Percentiles rank a stretch among this genome's conserved stretches.
These are phyloP conservation scores for Pseudois nayaur DNA, from an alignment of 2,113 vertebrate species.

Conservation along the genomic window DNA sequence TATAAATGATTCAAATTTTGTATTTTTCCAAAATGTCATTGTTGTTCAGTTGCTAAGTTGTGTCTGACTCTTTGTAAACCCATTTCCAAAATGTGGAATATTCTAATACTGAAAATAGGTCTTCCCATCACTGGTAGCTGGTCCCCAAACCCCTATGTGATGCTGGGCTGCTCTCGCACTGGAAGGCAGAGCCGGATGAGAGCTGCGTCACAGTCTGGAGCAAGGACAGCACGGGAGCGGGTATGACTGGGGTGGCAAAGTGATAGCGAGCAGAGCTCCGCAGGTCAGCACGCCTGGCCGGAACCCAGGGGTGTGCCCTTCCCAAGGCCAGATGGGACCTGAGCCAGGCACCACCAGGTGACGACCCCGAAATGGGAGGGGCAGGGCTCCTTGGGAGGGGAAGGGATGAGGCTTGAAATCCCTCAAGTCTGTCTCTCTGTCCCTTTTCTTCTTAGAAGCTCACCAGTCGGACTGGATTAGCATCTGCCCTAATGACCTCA, in stretches of 20 bases:
- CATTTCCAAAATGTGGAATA: background rate
- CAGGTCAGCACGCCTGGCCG: background rate
- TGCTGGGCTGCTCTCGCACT: background rate
- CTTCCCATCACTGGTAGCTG: background rate
- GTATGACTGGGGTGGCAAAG: background rate
- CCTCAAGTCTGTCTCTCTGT: background rate
- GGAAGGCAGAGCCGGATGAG: background rate
- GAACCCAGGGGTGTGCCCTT: background rate
- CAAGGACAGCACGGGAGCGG: accelerated
- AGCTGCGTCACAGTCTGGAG: background rate
- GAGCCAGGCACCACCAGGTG: background rate
- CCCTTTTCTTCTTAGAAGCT: background rate
- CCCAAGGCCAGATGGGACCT: too few species aligned
- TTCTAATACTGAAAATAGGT: background rate
- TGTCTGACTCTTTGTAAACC: background rate
- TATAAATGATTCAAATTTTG: background rate
- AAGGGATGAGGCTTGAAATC: background rate
- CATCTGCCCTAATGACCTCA: background rate
- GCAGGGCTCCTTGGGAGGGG: too few species aligned
- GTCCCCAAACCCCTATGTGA: background rate
- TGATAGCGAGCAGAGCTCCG: background rate
- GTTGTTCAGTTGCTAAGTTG: background rate
- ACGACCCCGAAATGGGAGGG: background rate
- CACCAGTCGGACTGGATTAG: background rate
- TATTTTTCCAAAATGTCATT: background rate